These are phyloP conservation scores for Phrynocephalus vlangalii DNA, from an alignment of 2,797 vertebrate species.

Conservation along the genomic window DNA sequence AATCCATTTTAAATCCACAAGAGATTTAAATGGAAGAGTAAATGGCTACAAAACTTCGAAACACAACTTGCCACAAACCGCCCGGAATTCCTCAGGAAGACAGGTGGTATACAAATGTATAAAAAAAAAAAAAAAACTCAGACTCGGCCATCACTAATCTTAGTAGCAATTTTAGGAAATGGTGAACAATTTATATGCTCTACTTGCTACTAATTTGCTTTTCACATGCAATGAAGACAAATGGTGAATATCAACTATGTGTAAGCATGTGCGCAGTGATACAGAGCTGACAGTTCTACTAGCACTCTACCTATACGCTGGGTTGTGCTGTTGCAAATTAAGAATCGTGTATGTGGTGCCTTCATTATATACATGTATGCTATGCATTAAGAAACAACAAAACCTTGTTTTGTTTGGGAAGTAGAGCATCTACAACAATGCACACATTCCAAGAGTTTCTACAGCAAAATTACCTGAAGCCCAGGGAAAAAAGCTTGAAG, in stretches of 20 bases:
- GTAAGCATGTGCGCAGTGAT: too few relatives aligned
- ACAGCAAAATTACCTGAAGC: constrained; percentile 83
- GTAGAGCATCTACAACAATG: fast-evolving
- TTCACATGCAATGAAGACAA: neutral
- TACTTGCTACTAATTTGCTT: neutral
- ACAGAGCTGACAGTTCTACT: neutral
- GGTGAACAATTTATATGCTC: neutral
- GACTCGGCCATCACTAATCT: too few relatives aligned
- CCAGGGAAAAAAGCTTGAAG: constrained; percentile 99
- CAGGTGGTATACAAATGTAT: too few relatives aligned
- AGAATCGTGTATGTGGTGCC: neutral
- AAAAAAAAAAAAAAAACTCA: too few relatives aligned
- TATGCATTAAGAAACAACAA: neutral
- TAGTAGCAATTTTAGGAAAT: neutral
- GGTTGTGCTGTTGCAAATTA: neutral
- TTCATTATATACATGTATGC: neutral
- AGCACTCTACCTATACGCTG: neutral
- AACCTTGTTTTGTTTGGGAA: neutral
- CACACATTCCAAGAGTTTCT: neutral
- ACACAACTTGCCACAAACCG: too few relatives aligned
- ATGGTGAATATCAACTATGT: neutral
- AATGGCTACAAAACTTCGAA: neutral
- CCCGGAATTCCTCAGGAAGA: too few relatives aligned
- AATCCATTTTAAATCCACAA: neutral
- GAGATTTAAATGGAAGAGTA: neutral